Base-by-base conservation (phyloP, 2,113 vertebrate species). In the Eurystomus gularis region DNA sequence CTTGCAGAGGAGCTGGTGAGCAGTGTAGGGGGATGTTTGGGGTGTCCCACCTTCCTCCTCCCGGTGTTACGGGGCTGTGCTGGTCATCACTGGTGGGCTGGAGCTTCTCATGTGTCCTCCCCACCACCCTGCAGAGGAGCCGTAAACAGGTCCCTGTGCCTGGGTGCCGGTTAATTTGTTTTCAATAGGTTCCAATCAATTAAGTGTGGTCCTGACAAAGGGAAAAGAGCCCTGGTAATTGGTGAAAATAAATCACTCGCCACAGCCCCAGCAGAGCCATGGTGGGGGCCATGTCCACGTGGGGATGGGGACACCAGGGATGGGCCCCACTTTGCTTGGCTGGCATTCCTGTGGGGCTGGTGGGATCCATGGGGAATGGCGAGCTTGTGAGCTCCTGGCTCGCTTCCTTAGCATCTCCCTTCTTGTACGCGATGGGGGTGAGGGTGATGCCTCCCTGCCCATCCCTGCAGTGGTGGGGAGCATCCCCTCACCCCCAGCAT, bases 161-260 rank as follows among this genome's bases (percentile, higher is more conserved):
- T 97, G 39, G 55, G 97, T 82, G 98, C 96, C n/a, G 88, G 95
- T 97, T 99, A 98, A 99, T 98, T 98, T 98, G 98, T 98, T 98
- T 98, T 98, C 98, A 97, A 97, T 98, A 98, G 97, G 97, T 97
- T 97, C 97, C 97, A 98, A 98, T 99, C 98, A 98, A 98, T 99
- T 97, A 98, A 94, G 72, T 49, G 66, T 73, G 88, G 97, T 98
- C 97, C 96, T 37, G 65, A 96, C 73, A 65, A 98, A 97, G 96
- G 95, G 94, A 96, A 93, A 97, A 97, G 96, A 58, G 94, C 94
- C 93, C 93, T 11, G 86, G 93, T 98, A 98, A 99, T 98, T 98
- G 98, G 97, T 92, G 97, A 93, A 90, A 98, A 98, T 98, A 98
- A 98, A 98, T 98, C 97, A 98, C 96, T 97, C 55, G 6, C 80